Base-by-base conservation (phyloP, 2,113 vertebrate genomes). In the Neolamprologus sp. region DNA sequence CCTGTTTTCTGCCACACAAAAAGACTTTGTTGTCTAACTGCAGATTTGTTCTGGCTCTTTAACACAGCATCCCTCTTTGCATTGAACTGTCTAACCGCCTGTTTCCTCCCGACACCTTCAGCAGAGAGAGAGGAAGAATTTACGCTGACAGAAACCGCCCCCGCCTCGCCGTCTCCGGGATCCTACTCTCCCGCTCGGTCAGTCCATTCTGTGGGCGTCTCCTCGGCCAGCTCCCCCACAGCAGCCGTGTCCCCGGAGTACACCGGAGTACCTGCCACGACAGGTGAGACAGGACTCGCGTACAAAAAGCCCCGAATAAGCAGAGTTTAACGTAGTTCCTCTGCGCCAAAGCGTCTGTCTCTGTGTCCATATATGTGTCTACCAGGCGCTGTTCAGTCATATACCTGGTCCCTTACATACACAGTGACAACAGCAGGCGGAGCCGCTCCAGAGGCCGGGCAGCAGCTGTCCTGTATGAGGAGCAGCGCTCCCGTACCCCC, bases 381-480 rank as follows among this genome's bases (percentile, higher is more conserved):
- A 93, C 93, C 96, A 99, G 99, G 98, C 91, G 97, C 98, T 85
- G 98, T 99, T 98, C 99, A 99, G 95, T 99, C 99, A 92, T 99
- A 99, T 92, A 99, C 98, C 2, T 99, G 99, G 99, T 99, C 99
- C 88, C 98, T 99, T 92, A 99, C 99, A n/a, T 99, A 99, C 95
- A 99, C 99, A 47, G 98, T 99, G 96, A 99, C 99, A 51, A 99
- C 98, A 28, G 98, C 98, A 60, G 98, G 98, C 16, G 97, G 97
- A 5, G 97, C 97, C 49, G 92, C 98, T 26, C 96, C 97, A 3
- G 98, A 99, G 47, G 97, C 95, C 28, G 96, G 97, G 68, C 97
- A 98, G 83, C 98, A 99, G 94, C 95, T 99, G 90, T 95, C 98
- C 93, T 99, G 98, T 84, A 98, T 99, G 98, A 97, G 98, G 91